Evolutionary conservation across 2,113 vertebrate species (phyloP).

Genomic region (Hiodon alosoides): DNA sequence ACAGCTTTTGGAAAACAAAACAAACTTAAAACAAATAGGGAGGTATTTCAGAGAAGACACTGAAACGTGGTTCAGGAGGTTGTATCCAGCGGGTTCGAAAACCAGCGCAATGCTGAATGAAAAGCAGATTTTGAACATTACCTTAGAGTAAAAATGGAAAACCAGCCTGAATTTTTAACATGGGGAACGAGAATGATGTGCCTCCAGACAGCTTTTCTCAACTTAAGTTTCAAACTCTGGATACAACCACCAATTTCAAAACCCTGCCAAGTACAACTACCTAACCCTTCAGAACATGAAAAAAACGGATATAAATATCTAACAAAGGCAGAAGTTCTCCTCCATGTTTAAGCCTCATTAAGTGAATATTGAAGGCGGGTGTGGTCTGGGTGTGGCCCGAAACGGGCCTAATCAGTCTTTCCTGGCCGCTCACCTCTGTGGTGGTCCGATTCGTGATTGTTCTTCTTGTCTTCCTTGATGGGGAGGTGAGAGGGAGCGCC

Average conservation of each 20-base stretch:
- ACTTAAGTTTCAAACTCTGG: too few relatives aligned
- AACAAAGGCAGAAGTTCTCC: neutral
- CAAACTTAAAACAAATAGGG: neutral
- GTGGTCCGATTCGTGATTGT: constrained; percentile 83
- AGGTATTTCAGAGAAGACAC: too few relatives aligned
- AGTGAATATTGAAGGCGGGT: neutral
- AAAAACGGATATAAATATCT: neutral
- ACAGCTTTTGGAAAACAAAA: neutral
- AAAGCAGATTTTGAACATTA: too few relatives aligned
- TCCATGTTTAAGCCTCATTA: neutral
- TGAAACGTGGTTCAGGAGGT: too few relatives aligned
- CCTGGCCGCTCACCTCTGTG: constrained; percentile 85
- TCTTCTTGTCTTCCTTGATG: constrained; percentile 94
- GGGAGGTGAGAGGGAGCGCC: constrained; percentile 80
- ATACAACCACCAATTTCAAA: too few relatives aligned
- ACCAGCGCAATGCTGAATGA: too few relatives aligned
- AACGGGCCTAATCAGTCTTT: constrained; percentile 69
- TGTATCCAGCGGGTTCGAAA: too few relatives aligned
- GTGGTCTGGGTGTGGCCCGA: neutral
- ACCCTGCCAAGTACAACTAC: neutral
- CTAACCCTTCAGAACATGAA: neutral
- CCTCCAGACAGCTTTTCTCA: too few relatives aligned
- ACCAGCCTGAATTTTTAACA: too few relatives aligned
- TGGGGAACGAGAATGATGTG: too few relatives aligned
- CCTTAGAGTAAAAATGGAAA: too few relatives aligned